Base-by-base conservation (phyloP, 2,113 vertebrate genomes). In the Lipotes vexillifer region DNA sequence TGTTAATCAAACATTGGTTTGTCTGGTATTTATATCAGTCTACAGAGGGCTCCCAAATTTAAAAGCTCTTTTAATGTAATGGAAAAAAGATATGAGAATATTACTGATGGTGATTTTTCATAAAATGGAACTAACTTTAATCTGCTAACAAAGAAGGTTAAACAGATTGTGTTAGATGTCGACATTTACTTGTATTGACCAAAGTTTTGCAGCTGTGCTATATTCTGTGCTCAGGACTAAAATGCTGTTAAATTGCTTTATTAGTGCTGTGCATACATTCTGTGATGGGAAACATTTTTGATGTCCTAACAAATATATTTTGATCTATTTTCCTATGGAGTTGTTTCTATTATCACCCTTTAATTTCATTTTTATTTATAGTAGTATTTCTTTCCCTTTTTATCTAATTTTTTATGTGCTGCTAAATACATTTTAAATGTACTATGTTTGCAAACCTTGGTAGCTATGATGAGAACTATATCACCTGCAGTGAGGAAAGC, bases 401-500 rank as follows among this genome's bases (percentile, higher is more conserved):
- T 97, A 96, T 97, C 98, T 99, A 97, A 98, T 98, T 98, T 98
- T 98, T 98, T 98, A 98, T 98, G 98, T 98, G 99, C 98, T 99
- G 99, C 99, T 99, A 98, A 98, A 97, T 98, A 97, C 98, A 98
- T 99, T 99, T 99, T 98, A 98, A 98, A 98, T 98, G 98, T 77
- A 97, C 90, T 96, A 31, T 84, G 97, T 98, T 98, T 98, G 98
- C 97, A 98, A 97, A 98, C 96, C 88, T 98, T 97, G 96, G 97
- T 96, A 97, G 98, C 98, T 98, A 95, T 93, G 95, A 97, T 94
- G 96, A 98, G 97, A 97, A 98, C 95, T 97, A 84, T 98, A 98
- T 97, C 97, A 97, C 93, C 29, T 98, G 97, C 96, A 85, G 83
- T 98, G 98, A 98, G 98, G 97, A 97, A 98, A 98, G 97, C 96